These are phyloP conservation scores for Electrophaes corylata DNA, from an alignment of 2,888 invertebrate genomes.

Conservation along the genomic window DNA sequence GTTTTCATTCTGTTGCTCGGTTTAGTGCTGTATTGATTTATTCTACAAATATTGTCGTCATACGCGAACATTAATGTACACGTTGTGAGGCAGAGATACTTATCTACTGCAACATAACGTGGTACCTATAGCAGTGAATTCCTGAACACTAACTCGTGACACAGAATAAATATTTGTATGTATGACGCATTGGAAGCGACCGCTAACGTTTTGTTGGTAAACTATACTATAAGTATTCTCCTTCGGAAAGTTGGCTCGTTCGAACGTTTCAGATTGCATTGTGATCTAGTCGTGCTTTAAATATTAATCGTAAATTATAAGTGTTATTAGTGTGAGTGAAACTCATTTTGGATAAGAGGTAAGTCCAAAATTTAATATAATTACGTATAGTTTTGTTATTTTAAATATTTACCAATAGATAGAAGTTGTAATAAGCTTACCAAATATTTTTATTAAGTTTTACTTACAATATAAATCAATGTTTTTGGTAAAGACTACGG, in stretches of 20 bases:
- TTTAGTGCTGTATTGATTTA: conserved; percentile 12
- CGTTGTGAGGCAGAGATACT: conserved; percentile 1
- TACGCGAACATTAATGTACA: conserved; percentile 1
- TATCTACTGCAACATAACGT: not conserved
- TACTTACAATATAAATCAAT: no score
- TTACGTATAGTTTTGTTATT: no score
- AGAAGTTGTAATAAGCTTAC: not conserved
- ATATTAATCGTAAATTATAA: not conserved
- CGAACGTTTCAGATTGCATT: conserved; percentile 42
- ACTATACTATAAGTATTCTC: conserved; percentile 46
- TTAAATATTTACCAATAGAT: no score
- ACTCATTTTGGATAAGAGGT: conserved; percentile 22
- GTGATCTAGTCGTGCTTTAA: not conserved
- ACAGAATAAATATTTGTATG: conserved; percentile 20
- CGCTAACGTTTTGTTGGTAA: conserved; percentile 33
- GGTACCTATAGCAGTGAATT: conserved; percentile 29
- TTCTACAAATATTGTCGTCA: not conserved
- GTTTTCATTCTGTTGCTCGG: conserved; percentile 5
- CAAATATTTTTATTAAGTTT: no score
- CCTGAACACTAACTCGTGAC: conserved; percentile 22
- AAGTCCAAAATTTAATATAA: conserved; percentile 9
- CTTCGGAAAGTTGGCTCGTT: conserved; percentile 51
- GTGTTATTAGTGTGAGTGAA: conserved; percentile 7
- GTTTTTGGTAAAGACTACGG: no score
- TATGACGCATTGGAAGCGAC: conserved; percentile 11